Percentiles rank a stretch among this genome's conserved stretches.
Conservation (phyloP, 2,113 vertebrate genomes). For the Thunnus maccoyii region DNA sequence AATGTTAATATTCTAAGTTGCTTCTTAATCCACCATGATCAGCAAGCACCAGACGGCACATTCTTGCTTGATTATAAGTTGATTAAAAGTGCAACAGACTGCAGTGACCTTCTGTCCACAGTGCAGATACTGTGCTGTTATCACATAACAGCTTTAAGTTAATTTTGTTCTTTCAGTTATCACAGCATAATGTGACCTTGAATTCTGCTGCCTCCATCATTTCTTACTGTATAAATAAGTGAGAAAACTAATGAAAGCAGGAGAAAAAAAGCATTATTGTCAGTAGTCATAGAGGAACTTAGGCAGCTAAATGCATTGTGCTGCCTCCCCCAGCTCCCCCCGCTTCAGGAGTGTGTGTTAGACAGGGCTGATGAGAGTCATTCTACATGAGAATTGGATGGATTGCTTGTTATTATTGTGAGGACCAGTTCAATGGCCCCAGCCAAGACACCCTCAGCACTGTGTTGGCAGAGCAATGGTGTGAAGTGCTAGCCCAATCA, state of each 20-base stretch:
- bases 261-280: not conserved
- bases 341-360: not conserved
- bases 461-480: conserved; percentile 8
- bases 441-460: not conserved
- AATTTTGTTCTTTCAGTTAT: conserved; percentile 1
- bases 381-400: conserved; percentile 22
- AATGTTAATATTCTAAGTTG: not conserved
- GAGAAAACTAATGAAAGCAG: conserved; percentile 4
- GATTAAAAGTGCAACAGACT: not conserved
- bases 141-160: not conserved
- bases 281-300: not conserved
- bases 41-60: not conserved
- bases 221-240: not conserved
- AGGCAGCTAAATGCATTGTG: conserved; percentile 12
- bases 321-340: not conserved
- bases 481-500: conserved; percentile 12
- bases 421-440: conserved; percentile 2
- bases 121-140: not conserved
- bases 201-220: not conserved
- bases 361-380: conserved; percentile 6
- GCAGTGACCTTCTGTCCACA: not conserved
- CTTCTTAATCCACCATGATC: not conserved
- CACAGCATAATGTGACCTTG: conserved; percentile 3
- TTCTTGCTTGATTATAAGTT: not conserved
- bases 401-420: conserved; percentile 19